A percentile compares a stretch with the other conserved stretches of the same genome.
phyloP scores from a whole-genome alignment of 2,888 invertebrate species.

The Phasia obesa region DNA sequence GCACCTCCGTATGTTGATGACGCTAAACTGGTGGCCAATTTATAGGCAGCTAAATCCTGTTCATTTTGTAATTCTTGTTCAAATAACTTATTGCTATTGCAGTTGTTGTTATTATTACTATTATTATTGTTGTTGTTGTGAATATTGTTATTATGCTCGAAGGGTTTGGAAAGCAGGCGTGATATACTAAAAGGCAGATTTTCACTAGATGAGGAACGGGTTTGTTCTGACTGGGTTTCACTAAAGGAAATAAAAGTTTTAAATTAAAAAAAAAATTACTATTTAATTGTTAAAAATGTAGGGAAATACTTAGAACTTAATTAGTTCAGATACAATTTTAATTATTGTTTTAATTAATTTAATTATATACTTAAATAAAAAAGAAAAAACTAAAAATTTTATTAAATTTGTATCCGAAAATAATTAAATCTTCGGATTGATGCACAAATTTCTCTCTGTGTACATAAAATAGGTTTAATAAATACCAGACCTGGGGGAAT shows the following conservation, averaged over 20 bases:
- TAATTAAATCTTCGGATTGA: no score
- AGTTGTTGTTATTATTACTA: conserved; percentile 80
- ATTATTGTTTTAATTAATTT: no score
- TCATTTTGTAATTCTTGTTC: conserved; percentile 81
- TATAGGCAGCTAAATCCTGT: conserved; percentile 81
- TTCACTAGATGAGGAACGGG: conserved; percentile 83
- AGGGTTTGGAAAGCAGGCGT: conserved; percentile 89
- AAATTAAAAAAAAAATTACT: background rate
- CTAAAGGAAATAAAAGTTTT: conserved; percentile 73
- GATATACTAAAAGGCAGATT: conserved; percentile 91
- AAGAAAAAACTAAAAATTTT: no score
- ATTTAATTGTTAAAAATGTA: no score
- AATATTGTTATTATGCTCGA: conserved; percentile 84
- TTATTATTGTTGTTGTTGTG: conserved; percentile 75
- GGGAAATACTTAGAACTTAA: no score
- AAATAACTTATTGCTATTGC: conserved; percentile 75
- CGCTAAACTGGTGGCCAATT: conserved; percentile 81
- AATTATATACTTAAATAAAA: no score
- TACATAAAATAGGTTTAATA: no score
- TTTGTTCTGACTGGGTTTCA: conserved; percentile 83
- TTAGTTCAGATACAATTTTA: no score
- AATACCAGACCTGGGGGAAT: no score
- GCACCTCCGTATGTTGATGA: conserved; percentile 80
- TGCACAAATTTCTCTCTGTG: no score
- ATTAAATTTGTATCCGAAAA: no score